A percentile compares a stretch with the other conserved stretches of the same genome.
These are phyloP conservation scores for Paguma larvata DNA, from an alignment of 2,797 vertebrate species.

Conservation along the genomic window DNA sequence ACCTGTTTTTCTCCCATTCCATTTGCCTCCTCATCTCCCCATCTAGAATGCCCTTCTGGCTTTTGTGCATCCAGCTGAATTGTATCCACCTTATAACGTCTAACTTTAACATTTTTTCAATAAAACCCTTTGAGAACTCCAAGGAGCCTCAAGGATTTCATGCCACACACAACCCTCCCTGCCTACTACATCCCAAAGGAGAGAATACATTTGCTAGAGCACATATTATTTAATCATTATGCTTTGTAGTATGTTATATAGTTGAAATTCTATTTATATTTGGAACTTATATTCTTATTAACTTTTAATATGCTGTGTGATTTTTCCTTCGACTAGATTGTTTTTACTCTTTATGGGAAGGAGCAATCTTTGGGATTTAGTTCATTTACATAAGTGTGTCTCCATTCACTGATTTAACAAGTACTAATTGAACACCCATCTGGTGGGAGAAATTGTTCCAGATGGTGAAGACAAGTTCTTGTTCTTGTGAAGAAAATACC, in stretches of 20 bases:
- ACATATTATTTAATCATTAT: not conserved
- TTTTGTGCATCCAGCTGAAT: not conserved
- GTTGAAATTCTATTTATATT: not conserved
- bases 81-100: not conserved
- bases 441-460: not conserved
- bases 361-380: not conserved
- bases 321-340: not conserved
- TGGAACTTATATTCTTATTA: not conserved
- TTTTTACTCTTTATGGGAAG: not conserved
- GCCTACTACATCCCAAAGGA: not conserved
- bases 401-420: not conserved
- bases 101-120: not conserved
- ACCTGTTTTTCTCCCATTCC: not conserved
- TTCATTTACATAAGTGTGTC: not conserved
- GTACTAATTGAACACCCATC: not conserved
- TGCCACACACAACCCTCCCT: fast-evolving
- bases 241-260: not conserved
- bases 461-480: not conserved
- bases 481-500: not conserved
- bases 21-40: not conserved
- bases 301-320: not conserved
- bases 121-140: not conserved
- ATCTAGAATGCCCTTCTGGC: not conserved
- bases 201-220: not conserved
- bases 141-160: not conserved